These are phyloP conservation scores for Silurus asotus DNA, from an alignment of 2,113 vertebrate species.

Conservation along the genomic window DNA sequence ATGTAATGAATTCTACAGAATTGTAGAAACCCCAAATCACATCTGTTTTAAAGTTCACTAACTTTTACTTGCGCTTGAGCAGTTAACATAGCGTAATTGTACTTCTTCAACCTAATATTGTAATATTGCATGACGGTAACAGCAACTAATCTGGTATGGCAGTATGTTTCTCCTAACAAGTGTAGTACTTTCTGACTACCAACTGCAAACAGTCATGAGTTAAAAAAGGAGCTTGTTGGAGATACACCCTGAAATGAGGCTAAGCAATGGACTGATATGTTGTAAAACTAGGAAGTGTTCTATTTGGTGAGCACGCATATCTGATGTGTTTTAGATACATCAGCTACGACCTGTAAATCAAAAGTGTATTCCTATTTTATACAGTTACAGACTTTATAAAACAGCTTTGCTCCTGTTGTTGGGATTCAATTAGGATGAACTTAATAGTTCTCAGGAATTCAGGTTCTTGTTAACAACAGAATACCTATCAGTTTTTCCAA, in stretches of 20 bases:
- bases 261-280: background rate
- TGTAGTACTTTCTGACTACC: background rate
- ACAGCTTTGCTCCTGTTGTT: background rate
- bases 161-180: background rate
- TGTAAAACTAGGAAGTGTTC: constrained; percentile 21
- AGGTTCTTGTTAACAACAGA: background rate
- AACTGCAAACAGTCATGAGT: background rate
- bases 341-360: background rate
- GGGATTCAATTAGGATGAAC: background rate
- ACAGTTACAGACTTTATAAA: background rate
- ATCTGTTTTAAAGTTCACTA: background rate
- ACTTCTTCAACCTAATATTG: background rate
- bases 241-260: constrained; percentile 37
- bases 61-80: background rate
- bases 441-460: background rate
- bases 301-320: constrained; percentile 18
- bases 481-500: background rate
- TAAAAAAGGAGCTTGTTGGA: constrained; percentile 8
- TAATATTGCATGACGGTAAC: background rate
- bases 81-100: background rate
- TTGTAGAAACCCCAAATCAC: background rate
- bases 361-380: background rate
- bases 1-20: background rate
- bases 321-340: background rate
- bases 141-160: background rate